Evolutionary conservation across 2,888 invertebrate species (phyloP), one percentile per base, ranked within the genome.

Genomic region (Nomada flava): DNA sequence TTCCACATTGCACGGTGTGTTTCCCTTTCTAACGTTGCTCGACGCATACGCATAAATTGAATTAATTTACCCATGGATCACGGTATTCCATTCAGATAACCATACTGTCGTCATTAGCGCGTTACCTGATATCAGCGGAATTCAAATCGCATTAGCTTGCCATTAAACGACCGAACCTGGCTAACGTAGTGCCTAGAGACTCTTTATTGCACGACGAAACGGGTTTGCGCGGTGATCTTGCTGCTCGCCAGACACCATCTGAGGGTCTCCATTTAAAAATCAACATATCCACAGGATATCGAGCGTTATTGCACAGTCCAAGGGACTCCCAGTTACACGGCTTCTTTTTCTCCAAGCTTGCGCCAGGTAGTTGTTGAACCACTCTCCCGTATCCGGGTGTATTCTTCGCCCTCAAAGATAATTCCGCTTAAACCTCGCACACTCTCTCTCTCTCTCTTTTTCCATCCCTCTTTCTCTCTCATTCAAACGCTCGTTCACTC

Each of bases 351-450:
- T 55, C 57, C 26, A 36, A 20, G 52, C 23, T 73, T 60, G 36
- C 26, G 11, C 4, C 47, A 69, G 50, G 62, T 73, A 73, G 47
- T 52, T 55, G 67, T 23, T 23, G 18, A 20, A 44, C 79, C 57
- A 29, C 79, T 52, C 50, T 64, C 47, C 15, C 44, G 59, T 29
- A 62, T 67, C 62, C 57, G 50, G 50, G 57, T 69, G 50, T 70
- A 52, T 74, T 55, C 44, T 60, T 47, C 59, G 50, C 53, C 60
- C 20, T 18, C 55, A 57, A 55, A 55, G 29, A 36, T 47, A 60
- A 69, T 78, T 65, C 75, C 72, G 60, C 70, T 70, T 80, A 76
- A 80, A 80, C 50, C 71, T 67, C 60, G 36, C 7, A 7, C 29
- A 0, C 26, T n/a, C 68, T 7, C 55, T 11, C 64, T 42, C 23